Base-by-base conservation (phyloP, 2,113 vertebrate species). In the Scomber japonicus region DNA sequence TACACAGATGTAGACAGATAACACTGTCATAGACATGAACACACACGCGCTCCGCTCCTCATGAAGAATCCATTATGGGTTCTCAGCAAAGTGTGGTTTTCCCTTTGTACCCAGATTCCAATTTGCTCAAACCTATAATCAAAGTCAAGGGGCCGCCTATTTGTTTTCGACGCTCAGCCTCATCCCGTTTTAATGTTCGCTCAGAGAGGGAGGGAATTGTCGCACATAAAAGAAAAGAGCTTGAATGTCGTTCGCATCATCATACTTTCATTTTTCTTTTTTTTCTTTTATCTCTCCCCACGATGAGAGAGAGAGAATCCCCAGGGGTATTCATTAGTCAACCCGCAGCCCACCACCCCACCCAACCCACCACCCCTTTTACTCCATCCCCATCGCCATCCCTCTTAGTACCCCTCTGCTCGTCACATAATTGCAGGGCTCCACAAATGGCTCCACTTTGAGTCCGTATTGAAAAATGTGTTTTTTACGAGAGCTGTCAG, bases 251-350 rank as follows among this genome's bases (percentile, higher is more conserved):
- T 87, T 88, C 71, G 64, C 81, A 49, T 82, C 78, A 88, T 89
- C 66, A 83, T 87, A 81, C 85, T 86, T 88, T 88, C 79, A 73
- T 75, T 24, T 24, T 24, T 24, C 24, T 24, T 24, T 24, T 24
- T 24, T 24, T n/a, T n/a, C n/a, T n/a, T n/a, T n/a, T n/a, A n/a
- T 84, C 88, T 57, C 69, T 62, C 76, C 72, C 82, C 71, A 57
- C 72, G 46, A 86, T 67, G n/a, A n/a, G n/a, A n/a, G 84, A 73
- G 79, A 71, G 54, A 73, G 69, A 78, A 84, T 71, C 89, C 93
- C 71, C 89, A 16, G 68, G 90, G 84, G 92, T 82, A 81, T 94
- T 94, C 89, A 94, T 94, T 94, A 94, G 89, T 75, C 84, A 85
- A 54, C 69, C 72, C 80, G 53, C 84, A 80, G 62, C 3, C 68